Evolutionary conservation across 2,888 invertebrate genomes (phyloP), one percentile per base, ranked within the genome.

Genomic region (Limnephilus marmoratus): DNA sequence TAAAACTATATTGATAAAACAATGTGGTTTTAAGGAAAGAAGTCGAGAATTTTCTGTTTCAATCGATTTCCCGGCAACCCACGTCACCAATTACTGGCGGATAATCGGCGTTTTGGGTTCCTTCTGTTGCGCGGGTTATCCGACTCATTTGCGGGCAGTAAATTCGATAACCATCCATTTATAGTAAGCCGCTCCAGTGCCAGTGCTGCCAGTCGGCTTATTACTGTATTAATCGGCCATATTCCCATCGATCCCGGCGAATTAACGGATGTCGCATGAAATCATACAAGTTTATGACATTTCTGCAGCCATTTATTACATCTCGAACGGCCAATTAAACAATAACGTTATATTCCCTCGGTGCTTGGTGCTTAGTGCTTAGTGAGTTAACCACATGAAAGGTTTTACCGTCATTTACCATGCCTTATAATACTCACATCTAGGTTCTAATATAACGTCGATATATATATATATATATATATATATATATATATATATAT

Each of bases 171-270:
- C 85, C 41, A 37, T 41, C 41, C 85, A 41, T 85, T 85, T 41
- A 85, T 85, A 85, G 37, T 85, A n/a, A 85, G 41, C 85, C 85
- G 41, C 45, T 41, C 85, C 85, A 41, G 31, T 34, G 24, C 45
- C 85, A 41, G 31, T 82, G 37, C 37, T 37, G 31, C 31, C 31
- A 31, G 31, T 37, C 18, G 85, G 37, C 37, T 85, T 85, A 85
- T 85, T 34, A 37, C 85, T 85, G 45, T 85, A 85, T 85, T 85
- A 85, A 34, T 85, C 85, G 85, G 18, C 85, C n/a, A 41, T 41
- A 41, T 41, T 41, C 85, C 24, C 37, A 85, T 85, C 85, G 31
- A 82, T 34, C 31, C 82, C 18, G 4, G 24, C 68, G 68, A 68
- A 68, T 68, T 68, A 68, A 68, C 68, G 68, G 68, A 68, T 68